A percentile compares a stretch with the other conserved stretches of the same genome.
These are phyloP conservation scores for Myopa testacea DNA, from an alignment of 2,888 invertebrate genomes.

Conservation along the genomic window DNA sequence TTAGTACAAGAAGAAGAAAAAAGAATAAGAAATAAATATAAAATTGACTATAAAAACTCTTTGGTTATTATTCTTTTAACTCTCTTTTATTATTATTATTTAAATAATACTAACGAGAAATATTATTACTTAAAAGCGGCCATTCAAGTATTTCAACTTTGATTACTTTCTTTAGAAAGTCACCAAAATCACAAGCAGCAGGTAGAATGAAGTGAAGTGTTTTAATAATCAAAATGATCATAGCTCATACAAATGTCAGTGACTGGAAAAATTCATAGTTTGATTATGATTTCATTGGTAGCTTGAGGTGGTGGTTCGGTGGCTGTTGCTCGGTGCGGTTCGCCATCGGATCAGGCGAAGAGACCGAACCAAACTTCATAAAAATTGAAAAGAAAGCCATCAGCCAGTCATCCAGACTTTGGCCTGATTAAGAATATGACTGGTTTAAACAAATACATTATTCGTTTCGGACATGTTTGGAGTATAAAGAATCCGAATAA, in stretches of 20 bases:
- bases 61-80: too few relatives aligned
- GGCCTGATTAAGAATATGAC: constrained; percentile 42
- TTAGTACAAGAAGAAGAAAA: not conserved
- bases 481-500: constrained; percentile 40
- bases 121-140: too few relatives aligned
- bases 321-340: constrained; percentile 1
- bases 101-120: too few relatives aligned
- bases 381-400: constrained; percentile 36
- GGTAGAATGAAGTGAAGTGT: constrained; percentile 28
- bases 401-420: constrained; percentile 45
- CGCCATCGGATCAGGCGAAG: not conserved
- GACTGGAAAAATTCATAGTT: constrained; percentile 8
- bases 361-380: not conserved
- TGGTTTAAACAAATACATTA: constrained; percentile 6
- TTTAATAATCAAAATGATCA: constrained; percentile 33
- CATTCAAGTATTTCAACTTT: not conserved
- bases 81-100: too few relatives aligned
- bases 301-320: not conserved
- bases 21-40: not conserved
- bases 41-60: not conserved
- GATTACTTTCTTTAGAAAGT: constrained; percentile 38
- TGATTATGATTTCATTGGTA: constrained; percentile 15
- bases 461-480: constrained; percentile 39
- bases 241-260: constrained; percentile 21
- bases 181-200: not conserved